Base-by-base conservation (phyloP, 2,797 vertebrate genomes). In the Tokudaia muenninki region DNA sequence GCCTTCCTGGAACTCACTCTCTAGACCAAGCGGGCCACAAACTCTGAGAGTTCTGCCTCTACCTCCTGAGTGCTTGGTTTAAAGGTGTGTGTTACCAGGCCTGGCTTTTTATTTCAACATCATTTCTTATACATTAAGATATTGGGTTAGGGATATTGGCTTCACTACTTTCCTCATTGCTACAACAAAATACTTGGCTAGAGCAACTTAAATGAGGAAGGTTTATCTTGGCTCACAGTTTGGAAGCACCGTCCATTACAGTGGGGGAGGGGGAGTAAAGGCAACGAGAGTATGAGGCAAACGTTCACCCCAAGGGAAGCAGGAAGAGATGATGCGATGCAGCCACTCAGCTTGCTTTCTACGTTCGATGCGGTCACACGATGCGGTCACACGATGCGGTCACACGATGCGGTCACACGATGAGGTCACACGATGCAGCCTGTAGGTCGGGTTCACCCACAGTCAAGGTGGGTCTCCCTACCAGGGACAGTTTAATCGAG, bases 291-390 rank as follows among this genome's bases (percentile, higher is more conserved):
- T 12, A 12, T 57, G 52, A 57, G 16, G 14, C 24, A n/a, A 50
- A 6, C 24, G 34, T 34, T 21, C 24, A 41, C 1, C 0, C 2
- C 31, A 19, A 10, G 37, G 67, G 50, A 87, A 21, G n/a, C 67
- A 21, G 50, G 14, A n/a, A 74, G 65, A 41, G 67, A 29, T 57
- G 9, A 29, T 57, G 9, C 29, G 11, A 9, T 57, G 4, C 50
- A 37, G 44, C 19, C 31, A 11, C 44, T 65, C 63, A 70, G 14
- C 67, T 57, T 55, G 24, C 50, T 37, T 21, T 31, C 67, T 41
- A 0, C 0, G 0, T 57, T 21, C 19, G 34, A 57, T 19, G 4
- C 22, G 0, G 14, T 41, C 67, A 34, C 67, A 7, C 0, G 9
- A 87, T 11, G 31, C 22, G 10, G 10, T 50, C 50, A 50, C 50